phyloP scores from a whole-genome alignment of 2,797 vertebrate species.

The Sarcophilus harrisii region DNA sequence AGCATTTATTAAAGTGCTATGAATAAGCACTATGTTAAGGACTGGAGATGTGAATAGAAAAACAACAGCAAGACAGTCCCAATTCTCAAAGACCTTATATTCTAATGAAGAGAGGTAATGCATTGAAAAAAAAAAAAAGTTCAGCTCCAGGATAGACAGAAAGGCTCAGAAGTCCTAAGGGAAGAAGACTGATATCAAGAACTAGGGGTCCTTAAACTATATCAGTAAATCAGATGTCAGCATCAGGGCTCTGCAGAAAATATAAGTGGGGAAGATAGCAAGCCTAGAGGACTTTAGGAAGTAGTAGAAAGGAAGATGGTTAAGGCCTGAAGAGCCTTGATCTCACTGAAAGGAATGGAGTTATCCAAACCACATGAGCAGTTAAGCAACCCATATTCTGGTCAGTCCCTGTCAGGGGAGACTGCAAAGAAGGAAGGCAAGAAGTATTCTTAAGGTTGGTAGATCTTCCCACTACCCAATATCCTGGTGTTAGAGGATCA shows the following conservation, averaged over 20 bases:
- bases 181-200: background rate
- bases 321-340: background rate
- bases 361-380: background rate
- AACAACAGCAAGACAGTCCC: background rate
- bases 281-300: background rate
- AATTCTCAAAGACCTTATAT: background rate
- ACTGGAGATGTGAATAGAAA: background rate
- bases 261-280: background rate
- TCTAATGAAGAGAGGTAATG: background rate
- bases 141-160: background rate
- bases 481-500: background rate
- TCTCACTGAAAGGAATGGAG: background rate
- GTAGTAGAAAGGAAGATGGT: background rate
- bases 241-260: background rate
- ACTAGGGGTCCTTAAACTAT: background rate
- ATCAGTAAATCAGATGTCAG: background rate
- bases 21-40: background rate
- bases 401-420: too few relatives aligned
- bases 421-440: background rate
- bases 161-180: background rate
- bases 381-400: background rate
- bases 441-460: background rate
- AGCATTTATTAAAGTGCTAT: background rate
- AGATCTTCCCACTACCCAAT: background rate
- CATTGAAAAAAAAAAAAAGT: rapidly evolving